Conservation (phyloP, 2,888 invertebrate genomes). For the Lepidonotus clava region DNA sequence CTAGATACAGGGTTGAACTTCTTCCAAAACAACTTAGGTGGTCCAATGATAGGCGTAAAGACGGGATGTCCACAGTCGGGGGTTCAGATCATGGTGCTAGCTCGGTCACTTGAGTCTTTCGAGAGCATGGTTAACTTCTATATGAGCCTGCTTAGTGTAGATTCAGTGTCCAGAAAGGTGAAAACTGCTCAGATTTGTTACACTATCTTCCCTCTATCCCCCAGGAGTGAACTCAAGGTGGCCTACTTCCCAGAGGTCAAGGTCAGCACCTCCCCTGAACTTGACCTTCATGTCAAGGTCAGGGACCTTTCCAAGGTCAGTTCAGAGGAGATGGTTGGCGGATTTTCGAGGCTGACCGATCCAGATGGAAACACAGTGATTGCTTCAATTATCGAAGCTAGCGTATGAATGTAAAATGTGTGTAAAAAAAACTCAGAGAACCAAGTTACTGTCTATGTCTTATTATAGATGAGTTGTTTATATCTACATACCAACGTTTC, state of each 20-base stretch:
- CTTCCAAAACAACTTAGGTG: background rate
- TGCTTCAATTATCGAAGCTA: background rate
- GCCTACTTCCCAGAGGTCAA: slow-evolving; percentile 25
- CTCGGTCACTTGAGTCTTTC: background rate
- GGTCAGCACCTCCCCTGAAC: background rate
- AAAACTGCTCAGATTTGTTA: background rate
- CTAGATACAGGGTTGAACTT: background rate
- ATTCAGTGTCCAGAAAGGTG: background rate
- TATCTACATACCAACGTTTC: no score
- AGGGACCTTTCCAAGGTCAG: background rate
- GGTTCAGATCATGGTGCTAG: slow-evolving; percentile 18
- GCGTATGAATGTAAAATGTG: no score
- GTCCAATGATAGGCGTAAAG: slow-evolving; percentile 45
- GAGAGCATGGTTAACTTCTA: slow-evolving; percentile 43
- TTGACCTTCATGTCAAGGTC: slow-evolving; percentile 24
- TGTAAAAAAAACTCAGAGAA: no score
- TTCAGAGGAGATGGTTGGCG: background rate
- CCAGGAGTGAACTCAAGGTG: slow-evolving; percentile 40
- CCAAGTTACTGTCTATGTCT: no score
- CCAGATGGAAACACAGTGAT: slow-evolving; percentile 20
- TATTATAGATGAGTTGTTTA: no score
- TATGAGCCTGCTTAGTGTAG: background rate
- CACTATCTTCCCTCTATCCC: slow-evolving; percentile 24
- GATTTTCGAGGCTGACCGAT: background rate
- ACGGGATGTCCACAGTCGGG: slow-evolving; percentile 52